phyloP scores from a whole-genome alignment of 1,140 invertebrate species.

The Diabrotica undecimpunctata region DNA sequence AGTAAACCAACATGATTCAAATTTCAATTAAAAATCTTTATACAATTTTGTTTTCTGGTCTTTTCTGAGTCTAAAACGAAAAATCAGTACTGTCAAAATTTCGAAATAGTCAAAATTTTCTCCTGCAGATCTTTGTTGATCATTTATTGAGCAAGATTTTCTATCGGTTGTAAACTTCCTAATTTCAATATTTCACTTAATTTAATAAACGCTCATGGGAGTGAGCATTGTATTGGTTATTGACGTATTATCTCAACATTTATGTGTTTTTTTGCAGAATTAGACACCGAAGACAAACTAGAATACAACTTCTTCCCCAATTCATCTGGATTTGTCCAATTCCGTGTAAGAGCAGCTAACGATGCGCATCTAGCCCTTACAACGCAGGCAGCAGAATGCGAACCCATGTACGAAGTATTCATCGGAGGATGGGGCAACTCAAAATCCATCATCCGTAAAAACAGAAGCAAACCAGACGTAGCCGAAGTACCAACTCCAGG shows the following conservation, averaged over 20 bases:
- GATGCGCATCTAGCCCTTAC: slow-evolving; percentile 79
- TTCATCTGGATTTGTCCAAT: slow-evolving; percentile 61
- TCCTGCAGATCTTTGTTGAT: too few species aligned
- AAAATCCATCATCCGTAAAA: slow-evolving; percentile 74
- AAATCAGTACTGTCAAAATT: too few species aligned
- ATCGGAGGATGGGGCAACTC: slow-evolving; percentile 80
- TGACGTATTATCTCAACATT: background rate
- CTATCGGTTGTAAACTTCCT: too few species aligned
- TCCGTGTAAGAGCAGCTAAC: slow-evolving; percentile 69
- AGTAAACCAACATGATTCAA: too few species aligned
- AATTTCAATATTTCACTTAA: background rate
- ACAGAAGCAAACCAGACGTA: slow-evolving; percentile 73
- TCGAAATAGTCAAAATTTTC: too few species aligned
- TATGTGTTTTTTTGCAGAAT: slow-evolving; percentile 54
- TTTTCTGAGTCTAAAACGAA: too few species aligned
- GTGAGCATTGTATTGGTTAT: background rate
- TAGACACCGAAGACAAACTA: slow-evolving; percentile 72
- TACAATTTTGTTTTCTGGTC: too few species aligned
- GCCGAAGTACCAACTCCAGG: slow-evolving; percentile 66
- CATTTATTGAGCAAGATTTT: too few species aligned
- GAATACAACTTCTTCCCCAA: slow-evolving; percentile 77
- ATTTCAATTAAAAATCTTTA: too few species aligned
- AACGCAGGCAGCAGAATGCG: slow-evolving; percentile 58
- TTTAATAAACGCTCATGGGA: background rate
- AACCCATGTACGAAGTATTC: slow-evolving; percentile 76